Conservation (phyloP, 1,140 invertebrate species). For the Eumeta japonica region DNA sequence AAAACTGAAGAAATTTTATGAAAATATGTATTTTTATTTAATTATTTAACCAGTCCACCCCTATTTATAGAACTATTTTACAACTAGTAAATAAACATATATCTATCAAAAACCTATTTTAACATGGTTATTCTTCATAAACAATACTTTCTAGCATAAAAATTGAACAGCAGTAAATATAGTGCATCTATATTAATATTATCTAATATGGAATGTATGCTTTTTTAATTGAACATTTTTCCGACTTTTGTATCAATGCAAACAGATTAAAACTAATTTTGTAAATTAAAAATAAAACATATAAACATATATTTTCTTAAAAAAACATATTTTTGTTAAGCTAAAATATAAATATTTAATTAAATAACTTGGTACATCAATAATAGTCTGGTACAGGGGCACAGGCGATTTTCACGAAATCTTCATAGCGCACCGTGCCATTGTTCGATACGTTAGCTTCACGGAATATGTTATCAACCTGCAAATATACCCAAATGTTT, state of each 20-base stretch:
- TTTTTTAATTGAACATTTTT: not conserved
- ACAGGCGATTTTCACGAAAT: conserved; percentile 91
- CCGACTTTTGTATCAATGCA: not conserved
- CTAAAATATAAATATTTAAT: no score
- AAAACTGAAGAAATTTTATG: conserved; percentile 23
- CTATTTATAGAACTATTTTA: no score
- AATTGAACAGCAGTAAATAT: no score
- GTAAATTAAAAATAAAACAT: not conserved
- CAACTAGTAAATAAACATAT: no score
- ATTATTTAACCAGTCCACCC: conserved; percentile 11
- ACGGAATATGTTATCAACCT: conserved; percentile 88
- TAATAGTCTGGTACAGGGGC: conserved; percentile 95
- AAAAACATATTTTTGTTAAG: no score
- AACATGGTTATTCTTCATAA: no score
- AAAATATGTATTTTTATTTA: conserved; percentile 15
- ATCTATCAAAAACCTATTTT: no score
- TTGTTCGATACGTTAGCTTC: conserved; percentile 86
- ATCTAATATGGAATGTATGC: no score
- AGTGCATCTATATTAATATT: no score
- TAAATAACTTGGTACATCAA: conserved; percentile 37
- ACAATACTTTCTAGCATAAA: no score
- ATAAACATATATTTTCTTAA: no score
- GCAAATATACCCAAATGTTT: conserved; percentile 13
- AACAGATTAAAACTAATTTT: not conserved
- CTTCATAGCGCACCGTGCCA: conserved; percentile 83